phyloP scores from a whole-genome alignment of 2,888 invertebrate species.

The Fragum sueziense region DNA sequence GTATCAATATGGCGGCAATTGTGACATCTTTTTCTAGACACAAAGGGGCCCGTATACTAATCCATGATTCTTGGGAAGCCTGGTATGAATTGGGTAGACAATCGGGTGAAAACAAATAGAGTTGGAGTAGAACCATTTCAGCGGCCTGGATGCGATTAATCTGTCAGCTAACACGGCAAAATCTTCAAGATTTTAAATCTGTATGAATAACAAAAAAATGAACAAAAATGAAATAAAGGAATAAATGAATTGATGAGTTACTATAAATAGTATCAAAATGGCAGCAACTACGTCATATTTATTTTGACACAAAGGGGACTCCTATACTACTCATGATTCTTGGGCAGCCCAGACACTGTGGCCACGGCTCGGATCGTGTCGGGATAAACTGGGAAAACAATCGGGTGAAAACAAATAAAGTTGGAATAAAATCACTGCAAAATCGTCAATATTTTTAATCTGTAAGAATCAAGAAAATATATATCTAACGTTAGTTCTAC shows the following conservation, averaged over 20 bases:
- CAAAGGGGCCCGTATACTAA: no score
- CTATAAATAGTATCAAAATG: no score
- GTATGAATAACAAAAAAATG: neutral
- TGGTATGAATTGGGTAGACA: neutral
- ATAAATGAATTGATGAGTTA: no score
- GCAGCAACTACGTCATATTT: no score
- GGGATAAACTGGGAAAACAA: neutral
- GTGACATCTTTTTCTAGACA: no score
- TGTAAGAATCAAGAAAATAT: neutral
- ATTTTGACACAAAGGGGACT: no score
- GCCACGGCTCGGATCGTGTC: neutral
- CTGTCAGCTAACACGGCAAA: neutral
- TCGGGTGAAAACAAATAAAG: neutral
- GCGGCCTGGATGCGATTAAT: neutral
- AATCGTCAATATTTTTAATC: neutral
- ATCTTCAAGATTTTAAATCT: neutral
- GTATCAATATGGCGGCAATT: no score
- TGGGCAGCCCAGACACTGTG: neutral
- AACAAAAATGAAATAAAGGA: no score
- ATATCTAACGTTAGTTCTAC: no score
- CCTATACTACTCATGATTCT: no score
- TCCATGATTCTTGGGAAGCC: slow-evolving; percentile 1
- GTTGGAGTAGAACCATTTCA: neutral
- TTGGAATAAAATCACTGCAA: neutral
- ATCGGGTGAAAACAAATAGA: neutral